These are phyloP conservation scores for Paramacrobiotus metropolitanus DNA, from an alignment of 1,140 invertebrate genomes.

Conservation along the genomic window DNA sequence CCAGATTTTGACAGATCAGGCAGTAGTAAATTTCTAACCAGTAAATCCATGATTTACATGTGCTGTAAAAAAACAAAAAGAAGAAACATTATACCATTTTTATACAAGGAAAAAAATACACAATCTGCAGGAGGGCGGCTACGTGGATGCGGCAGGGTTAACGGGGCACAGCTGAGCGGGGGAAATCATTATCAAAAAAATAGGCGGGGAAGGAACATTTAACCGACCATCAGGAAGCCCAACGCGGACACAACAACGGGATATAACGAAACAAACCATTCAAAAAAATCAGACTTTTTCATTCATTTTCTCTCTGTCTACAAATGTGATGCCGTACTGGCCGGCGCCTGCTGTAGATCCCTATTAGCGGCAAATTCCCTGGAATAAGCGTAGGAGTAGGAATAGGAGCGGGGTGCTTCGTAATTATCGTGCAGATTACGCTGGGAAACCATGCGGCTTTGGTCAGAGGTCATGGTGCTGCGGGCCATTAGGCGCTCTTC, in stretches of 20 bases:
- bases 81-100: not conserved
- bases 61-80: not conserved
- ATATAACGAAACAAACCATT: not conserved
- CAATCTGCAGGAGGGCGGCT: no score
- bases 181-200: not conserved
- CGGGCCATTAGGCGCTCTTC: conserved; percentile 4
- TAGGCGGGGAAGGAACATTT: not conserved
- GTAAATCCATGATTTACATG: not conserved
- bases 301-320: not conserved
- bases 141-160: no score
- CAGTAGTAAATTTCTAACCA: not conserved
- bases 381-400: conserved; percentile 3
- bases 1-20: not conserved
- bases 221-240: not conserved
- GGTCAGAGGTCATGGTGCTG: conserved; percentile 1
- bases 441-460: not conserved
- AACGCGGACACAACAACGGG: not conserved
- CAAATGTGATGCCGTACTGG: conserved; percentile 1
- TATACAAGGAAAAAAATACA: no score
- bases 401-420: not conserved
- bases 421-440: not conserved
- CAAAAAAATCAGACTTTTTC: not conserved
- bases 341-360: not conserved
- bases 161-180: not conserved
- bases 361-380: not conserved